These are phyloP conservation scores for Hafferia zeledoni DNA, from an alignment of 2,797 vertebrate genomes.

Conservation along the genomic window DNA sequence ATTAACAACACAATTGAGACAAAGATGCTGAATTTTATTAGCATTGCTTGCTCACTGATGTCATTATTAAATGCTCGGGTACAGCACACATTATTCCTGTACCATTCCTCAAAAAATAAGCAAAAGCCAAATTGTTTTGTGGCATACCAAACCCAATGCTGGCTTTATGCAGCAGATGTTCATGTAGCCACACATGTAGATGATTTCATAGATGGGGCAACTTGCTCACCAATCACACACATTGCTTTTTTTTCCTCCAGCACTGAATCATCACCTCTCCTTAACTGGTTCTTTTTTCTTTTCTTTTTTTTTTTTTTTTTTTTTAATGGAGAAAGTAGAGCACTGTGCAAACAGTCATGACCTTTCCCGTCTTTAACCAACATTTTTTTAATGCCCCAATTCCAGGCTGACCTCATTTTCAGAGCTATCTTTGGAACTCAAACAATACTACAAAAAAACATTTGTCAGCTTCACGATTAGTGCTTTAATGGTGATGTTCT, in stretches of 20 bases:
- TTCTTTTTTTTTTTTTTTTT: background rate
- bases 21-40: conserved; percentile 66
- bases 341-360: conserved; percentile 64
- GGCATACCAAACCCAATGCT: conserved; percentile 46
- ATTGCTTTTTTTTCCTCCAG: conserved; percentile 4
- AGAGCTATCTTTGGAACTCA: conserved; percentile 45
- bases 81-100: conserved; percentile 34
- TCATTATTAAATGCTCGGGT: conserved; percentile 60
- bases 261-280: conserved; percentile 66
- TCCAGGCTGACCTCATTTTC: conserved; percentile 59
- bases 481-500: conserved; percentile 8
- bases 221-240: conserved; percentile 51
- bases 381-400: conserved; percentile 54
- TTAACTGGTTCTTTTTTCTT: background rate
- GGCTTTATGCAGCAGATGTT: conserved; percentile 71
- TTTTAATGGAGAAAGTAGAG: conserved; percentile 49
- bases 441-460: conserved; percentile 44
- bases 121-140: conserved; percentile 56
- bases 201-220: conserved; percentile 68
- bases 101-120: conserved; percentile 41
- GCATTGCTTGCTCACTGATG: conserved; percentile 59
- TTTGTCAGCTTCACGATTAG: conserved; percentile 21
- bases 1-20: conserved; percentile 68
- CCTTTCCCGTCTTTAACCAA: conserved; percentile 61
- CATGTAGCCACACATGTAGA: conserved; percentile 64